Evolutionary conservation across 2,113 vertebrate genomes (phyloP).

Genomic region (Microcebus lehilahytsara): DNA sequence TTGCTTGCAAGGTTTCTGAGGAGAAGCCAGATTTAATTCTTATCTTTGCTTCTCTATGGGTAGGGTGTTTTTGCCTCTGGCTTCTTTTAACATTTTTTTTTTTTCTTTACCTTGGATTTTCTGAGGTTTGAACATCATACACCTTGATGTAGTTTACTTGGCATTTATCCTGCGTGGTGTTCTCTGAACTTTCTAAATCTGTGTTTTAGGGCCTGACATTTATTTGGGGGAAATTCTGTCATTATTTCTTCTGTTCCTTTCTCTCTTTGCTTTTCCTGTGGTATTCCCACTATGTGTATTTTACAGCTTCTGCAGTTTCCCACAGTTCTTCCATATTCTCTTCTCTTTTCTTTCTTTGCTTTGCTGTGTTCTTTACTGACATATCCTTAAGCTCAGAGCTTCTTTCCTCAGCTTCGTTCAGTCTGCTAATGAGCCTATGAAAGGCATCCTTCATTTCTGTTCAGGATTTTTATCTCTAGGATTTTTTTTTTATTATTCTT

Average conservation of each 20-base stretch:
- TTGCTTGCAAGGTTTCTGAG: not conserved
- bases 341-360: not conserved
- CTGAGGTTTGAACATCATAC: not conserved
- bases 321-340: not conserved
- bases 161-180: not conserved
- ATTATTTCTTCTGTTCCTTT: not conserved
- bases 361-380: not conserved
- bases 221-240: not conserved
- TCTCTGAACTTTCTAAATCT: not conserved
- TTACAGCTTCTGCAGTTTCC: not conserved
- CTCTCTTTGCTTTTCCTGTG: not conserved
- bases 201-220: not conserved
- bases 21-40: not conserved
- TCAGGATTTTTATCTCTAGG: not conserved
- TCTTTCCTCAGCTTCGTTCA: not conserved
- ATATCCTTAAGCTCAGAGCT: not conserved
- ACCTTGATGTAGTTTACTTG: not conserved
- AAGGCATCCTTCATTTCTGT: not conserved
- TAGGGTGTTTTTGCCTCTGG: not conserved
- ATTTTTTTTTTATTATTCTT: not conserved
- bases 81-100: not conserved
- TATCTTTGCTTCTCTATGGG: not conserved
- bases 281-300: not conserved
- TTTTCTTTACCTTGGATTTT: not conserved
- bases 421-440: not conserved